Evolutionary conservation across 1,140 invertebrate species (phyloP).

Genomic region (Magallana angulata): DNA sequence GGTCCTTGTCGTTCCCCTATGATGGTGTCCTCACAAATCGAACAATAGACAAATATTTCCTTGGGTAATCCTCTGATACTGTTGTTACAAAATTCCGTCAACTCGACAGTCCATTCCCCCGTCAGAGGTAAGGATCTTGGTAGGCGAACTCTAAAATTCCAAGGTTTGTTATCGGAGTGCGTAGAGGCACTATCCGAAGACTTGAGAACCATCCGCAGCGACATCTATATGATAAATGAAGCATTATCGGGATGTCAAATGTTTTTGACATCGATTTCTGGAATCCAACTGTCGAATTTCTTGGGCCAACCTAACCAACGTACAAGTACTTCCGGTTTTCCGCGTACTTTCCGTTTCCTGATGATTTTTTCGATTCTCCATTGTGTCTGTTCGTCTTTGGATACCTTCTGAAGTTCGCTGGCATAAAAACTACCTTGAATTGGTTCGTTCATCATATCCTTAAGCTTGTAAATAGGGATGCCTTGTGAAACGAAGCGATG

Average conservation of each 20-base stretch:
- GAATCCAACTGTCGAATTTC: conserved; percentile 47
- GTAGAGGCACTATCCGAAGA: conserved; percentile 38
- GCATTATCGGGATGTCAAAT: conserved; percentile 16
- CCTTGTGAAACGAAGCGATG: conserved; percentile 4
- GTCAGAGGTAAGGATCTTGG: neutral
- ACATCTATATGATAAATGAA: conserved; percentile 25
- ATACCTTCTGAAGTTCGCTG: conserved; percentile 30
- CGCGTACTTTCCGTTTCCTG: conserved; percentile 11
- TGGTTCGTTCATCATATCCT: conserved; percentile 21
- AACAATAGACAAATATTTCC: conserved; percentile 31
- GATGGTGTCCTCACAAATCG: conserved; percentile 33
- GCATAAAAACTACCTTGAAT: conserved; percentile 36
- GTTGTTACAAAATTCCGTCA: conserved; percentile 16
- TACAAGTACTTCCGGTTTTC: conserved; percentile 16
- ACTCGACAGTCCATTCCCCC: conserved; percentile 30
- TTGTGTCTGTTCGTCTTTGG: conserved; percentile 30
- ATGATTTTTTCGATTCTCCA: conserved; percentile 51
- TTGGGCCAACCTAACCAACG: conserved; percentile 43
- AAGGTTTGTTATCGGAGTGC: conserved; percentile 19
- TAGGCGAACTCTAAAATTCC: conserved; percentile 41
- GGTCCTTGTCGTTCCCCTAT: conserved; percentile 17
- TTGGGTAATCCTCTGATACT: neutral
- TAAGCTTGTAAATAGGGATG: conserved; percentile 36
- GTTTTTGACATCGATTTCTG: conserved; percentile 22
- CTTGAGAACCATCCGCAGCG: conserved; percentile 45